These are phyloP conservation scores for Lissocephala sabroskyi DNA, from an alignment of 2,888 invertebrate genomes.

Conservation along the genomic window DNA sequence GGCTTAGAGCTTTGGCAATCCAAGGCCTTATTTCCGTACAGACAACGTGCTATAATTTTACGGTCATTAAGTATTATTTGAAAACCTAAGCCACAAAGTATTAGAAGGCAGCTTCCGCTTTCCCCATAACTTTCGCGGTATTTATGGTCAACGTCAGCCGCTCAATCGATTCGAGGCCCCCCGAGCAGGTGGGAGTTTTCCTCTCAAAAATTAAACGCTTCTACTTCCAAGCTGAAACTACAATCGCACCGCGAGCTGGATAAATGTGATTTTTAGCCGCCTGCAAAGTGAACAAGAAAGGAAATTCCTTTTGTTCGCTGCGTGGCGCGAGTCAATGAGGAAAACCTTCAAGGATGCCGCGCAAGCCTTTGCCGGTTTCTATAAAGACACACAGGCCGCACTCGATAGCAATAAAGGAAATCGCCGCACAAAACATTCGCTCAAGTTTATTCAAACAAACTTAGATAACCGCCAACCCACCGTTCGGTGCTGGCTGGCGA, in stretches of 20 bases:
- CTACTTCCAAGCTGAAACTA: too few species aligned
- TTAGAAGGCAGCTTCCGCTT: too few species aligned
- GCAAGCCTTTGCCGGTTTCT: constrained; percentile 20
- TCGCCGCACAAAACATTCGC: constrained; percentile 66
- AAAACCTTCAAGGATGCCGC: constrained; percentile 25
- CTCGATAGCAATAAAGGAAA: constrained; percentile 58
- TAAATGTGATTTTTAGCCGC: too few species aligned
- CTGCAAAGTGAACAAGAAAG: constrained; percentile 53
- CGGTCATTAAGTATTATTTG: constrained; percentile 65
- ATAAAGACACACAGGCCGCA: constrained; percentile 12
- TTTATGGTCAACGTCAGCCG: too few species aligned
- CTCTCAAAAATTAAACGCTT: too few species aligned
- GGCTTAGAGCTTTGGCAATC: too few species aligned
- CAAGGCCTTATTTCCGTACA: too few species aligned
- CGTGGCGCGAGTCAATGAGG: constrained; percentile 38
- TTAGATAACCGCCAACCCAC: constrained; percentile 54
- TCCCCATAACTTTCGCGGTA: too few species aligned
- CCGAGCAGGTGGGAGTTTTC: too few species aligned
- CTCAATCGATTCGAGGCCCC: too few species aligned
- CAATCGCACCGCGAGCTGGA: too few species aligned
- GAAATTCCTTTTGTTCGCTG: constrained; percentile 15
- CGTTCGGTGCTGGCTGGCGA: too few species aligned
- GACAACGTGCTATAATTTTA: constrained; percentile 65
- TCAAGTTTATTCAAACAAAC: constrained; percentile 67
- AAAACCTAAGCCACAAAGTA: constrained; percentile 46